Evolutionary conservation across 2,797 vertebrate genomes (phyloP).

Genomic region (Selene dorsalis): DNA sequence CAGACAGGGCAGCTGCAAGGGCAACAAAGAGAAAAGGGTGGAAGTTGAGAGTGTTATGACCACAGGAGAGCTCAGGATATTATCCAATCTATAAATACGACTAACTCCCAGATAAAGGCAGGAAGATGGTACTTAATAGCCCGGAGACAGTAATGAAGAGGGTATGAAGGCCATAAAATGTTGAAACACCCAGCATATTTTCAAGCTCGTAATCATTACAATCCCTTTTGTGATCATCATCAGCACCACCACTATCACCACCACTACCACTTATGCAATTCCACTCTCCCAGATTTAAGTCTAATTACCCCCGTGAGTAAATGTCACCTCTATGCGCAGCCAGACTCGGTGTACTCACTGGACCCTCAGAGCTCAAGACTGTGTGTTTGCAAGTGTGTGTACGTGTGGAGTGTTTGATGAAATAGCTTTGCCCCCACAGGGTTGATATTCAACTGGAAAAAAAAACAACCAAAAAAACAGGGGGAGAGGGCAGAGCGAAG

Average conservation of each 20-base stretch:
- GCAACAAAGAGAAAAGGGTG: conserved; percentile 23
- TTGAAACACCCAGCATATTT: conserved; percentile 48
- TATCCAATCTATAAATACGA: conserved; percentile 26
- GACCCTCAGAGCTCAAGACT: conserved; percentile 33
- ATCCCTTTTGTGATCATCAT: conserved; percentile 51
- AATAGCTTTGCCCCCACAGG: conserved; percentile 55
- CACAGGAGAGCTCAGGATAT: conserved; percentile 12
- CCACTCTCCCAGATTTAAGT: conserved; percentile 46
- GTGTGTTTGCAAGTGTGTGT: conserved; percentile 35
- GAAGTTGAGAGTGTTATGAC: conserved; percentile 1
- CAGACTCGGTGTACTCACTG: conserved; percentile 31
- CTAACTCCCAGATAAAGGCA: conserved; percentile 20
- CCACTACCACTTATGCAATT: conserved; percentile 43
- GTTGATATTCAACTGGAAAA: conserved; percentile 58
- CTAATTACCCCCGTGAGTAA: conserved; percentile 74
- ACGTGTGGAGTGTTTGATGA: conserved; percentile 49
- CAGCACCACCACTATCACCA: conserved; percentile 33
- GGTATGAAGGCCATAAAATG: conserved; percentile 13
- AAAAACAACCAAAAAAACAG: background rate
- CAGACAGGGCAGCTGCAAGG: conserved; percentile 29
- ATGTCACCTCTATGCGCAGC: conserved; percentile 67
- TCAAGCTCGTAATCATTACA: conserved; percentile 53
- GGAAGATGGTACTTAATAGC: conserved; percentile 23
- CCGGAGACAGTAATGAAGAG: conserved; percentile 36
- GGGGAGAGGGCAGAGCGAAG: conserved; percentile 33